Conservation (phyloP, 2,888 invertebrate genomes). For the Ochropleura leucogaster region DNA sequence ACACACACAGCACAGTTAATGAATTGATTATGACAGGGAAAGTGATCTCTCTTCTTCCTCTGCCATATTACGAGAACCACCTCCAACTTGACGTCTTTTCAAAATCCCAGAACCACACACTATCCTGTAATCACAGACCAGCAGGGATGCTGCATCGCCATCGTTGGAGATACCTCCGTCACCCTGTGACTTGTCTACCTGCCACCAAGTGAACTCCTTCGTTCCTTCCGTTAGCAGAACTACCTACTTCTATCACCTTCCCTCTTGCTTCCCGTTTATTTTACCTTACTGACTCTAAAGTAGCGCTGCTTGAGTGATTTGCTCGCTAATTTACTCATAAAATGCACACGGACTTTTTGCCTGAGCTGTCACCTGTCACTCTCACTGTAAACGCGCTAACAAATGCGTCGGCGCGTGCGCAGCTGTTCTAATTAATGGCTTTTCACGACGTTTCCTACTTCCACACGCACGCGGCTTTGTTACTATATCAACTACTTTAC, state of each 20-base stretch:
- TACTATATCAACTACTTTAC: neutral
- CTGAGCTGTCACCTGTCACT: conserved; percentile 32
- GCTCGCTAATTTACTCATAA: conserved; percentile 4
- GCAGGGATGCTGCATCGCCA: neutral
- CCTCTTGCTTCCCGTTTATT: neutral
- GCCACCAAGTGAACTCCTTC: neutral
- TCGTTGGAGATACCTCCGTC: neutral
- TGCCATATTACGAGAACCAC: neutral
- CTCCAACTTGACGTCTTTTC: neutral
- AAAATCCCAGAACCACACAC: neutral
- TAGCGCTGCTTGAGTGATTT: neutral
- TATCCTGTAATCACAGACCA: neutral
- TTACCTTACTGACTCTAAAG: neutral
- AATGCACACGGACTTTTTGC: conserved; percentile 29
- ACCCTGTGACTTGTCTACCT: neutral
- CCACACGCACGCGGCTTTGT: conserved; percentile 34
- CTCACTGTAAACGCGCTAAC: conserved; percentile 9
- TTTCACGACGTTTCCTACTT: conserved; percentile 58
- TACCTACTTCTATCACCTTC: neutral
- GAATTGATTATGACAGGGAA: too few relatives aligned
- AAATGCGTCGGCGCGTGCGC: conserved; percentile 25
- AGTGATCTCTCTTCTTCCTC: too few relatives aligned
- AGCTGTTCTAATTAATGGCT: conserved; percentile 38
- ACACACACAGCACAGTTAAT: too few relatives aligned
- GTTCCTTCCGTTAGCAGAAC: neutral